Percentiles rank a stretch among this genome's conserved stretches.
phyloP scores from a whole-genome alignment of 2,113 vertebrate genomes.

The Heterotilapia buettikoferi region DNA sequence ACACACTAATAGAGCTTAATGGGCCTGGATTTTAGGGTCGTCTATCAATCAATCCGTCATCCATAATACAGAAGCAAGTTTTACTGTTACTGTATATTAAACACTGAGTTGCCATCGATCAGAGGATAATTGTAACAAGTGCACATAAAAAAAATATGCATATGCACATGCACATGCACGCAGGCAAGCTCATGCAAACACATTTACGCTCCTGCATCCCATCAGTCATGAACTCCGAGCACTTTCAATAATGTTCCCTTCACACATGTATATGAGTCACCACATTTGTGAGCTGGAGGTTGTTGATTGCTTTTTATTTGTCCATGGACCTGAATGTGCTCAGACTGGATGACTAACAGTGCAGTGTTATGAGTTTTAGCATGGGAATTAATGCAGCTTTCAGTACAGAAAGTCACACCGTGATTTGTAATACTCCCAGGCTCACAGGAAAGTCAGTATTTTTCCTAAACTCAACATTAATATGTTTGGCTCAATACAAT shows the following conservation, averaged over 20 bases:
- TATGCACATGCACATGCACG: neutral
- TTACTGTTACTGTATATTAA: slow-evolving; percentile 38
- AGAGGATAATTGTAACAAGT: slow-evolving; percentile 13
- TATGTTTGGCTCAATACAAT: neutral
- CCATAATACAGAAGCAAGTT: slow-evolving; percentile 25
- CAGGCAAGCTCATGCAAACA: neutral
- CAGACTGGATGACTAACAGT: slow-evolving; percentile 33
- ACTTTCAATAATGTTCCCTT: slow-evolving; percentile 22
- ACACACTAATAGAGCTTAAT: slow-evolving; percentile 47
- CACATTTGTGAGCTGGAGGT: slow-evolving; percentile 11
- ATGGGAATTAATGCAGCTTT: slow-evolving; percentile 19
- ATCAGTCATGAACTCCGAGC: slow-evolving; percentile 40
- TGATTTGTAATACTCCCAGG: neutral
- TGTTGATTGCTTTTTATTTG: slow-evolving; percentile 58
- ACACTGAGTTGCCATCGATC: slow-evolving; percentile 43
- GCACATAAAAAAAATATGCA: neutral
- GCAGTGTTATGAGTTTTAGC: slow-evolving; percentile 21
- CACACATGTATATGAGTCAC: slow-evolving; percentile 37
- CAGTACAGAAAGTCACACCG: neutral
- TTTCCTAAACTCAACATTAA: neutral
- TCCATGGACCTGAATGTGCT: slow-evolving; percentile 11
- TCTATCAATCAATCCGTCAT: slow-evolving; percentile 55
- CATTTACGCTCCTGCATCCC: neutral
- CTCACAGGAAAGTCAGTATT: neutral
- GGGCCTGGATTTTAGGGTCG: slow-evolving; percentile 11